These are phyloP conservation scores for Pseudanteris insignis DNA, from an alignment of 2,888 invertebrate genomes.

Conservation along the genomic window DNA sequence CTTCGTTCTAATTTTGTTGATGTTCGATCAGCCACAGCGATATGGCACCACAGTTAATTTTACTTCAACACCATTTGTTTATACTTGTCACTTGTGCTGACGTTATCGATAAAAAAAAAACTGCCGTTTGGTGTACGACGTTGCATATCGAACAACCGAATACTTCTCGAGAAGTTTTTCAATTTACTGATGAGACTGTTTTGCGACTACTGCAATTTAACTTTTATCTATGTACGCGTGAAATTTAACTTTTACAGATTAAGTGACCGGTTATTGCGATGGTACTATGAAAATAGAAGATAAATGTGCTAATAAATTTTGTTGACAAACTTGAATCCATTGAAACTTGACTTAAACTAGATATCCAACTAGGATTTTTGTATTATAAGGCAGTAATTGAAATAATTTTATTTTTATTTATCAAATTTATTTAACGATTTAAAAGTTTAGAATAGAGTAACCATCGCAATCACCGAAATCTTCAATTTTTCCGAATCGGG, in stretches of 20 bases:
- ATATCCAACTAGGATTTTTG: too few species aligned
- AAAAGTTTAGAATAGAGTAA: too few species aligned
- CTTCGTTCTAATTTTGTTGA: too few species aligned
- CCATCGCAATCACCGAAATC: slow-evolving; percentile 24
- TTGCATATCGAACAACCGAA: slow-evolving; percentile 40
- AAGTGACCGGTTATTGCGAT: slow-evolving; percentile 26
- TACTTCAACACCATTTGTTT: too few species aligned
- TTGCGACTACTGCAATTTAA: slow-evolving; percentile 26
- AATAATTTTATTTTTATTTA: too few species aligned
- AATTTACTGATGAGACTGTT: slow-evolving; percentile 40
- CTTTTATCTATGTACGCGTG: slow-evolving; percentile 26
- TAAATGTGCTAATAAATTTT: neutral
- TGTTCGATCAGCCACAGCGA: too few species aligned
- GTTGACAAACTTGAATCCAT: too few species aligned
- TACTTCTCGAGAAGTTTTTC: slow-evolving; percentile 31
- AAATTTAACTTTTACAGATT: slow-evolving; percentile 19
- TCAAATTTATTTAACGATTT: too few species aligned
- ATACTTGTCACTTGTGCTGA: neutral
- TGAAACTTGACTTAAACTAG: too few species aligned
- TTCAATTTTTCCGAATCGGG: neutral
- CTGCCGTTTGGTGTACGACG: slow-evolving; percentile 26
- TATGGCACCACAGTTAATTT: too few species aligned
- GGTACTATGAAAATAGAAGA: slow-evolving; percentile 5
- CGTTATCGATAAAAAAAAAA: slow-evolving; percentile 2
- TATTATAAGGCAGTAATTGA: too few species aligned